Evolutionary conservation across 2,113 vertebrate species (phyloP).

Genomic region (Mystacornis crossleyi): DNA sequence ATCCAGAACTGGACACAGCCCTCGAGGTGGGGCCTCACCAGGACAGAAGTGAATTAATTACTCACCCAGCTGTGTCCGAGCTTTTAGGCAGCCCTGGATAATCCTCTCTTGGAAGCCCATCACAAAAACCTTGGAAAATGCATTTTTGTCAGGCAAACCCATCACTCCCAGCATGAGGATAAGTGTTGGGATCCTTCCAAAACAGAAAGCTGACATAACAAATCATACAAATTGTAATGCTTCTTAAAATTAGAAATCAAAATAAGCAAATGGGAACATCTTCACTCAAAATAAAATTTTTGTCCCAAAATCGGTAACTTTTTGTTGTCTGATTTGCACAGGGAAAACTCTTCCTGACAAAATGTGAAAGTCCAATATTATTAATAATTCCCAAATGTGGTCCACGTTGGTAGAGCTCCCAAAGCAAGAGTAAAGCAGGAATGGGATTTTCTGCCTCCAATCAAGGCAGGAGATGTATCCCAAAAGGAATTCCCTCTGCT

Average conservation of each 20-base stretch:
- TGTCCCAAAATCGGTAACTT: background rate
- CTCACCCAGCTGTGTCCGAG: background rate
- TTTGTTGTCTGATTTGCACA: background rate
- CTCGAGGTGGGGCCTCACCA: background rate
- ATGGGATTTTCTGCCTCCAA: background rate
- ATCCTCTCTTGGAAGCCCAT: background rate
- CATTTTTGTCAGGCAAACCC: background rate
- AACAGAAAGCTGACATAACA: rapidly evolving
- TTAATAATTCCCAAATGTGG: rapidly evolving
- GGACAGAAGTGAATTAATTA: background rate
- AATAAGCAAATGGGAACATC: background rate
- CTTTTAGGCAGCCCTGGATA: background rate
- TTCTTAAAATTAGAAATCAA: no score
- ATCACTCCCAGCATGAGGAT: background rate
- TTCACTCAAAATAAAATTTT: background rate
- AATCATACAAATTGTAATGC: background rate
- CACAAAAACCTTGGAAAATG: rapidly evolving
- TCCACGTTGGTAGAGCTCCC: background rate
- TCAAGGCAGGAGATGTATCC: rapidly evolving
- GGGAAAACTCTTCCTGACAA: background rate
- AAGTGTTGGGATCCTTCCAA: background rate
- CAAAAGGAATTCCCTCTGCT: background rate
- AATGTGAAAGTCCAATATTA: background rate
- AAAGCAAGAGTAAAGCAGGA: background rate
- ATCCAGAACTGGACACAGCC: background rate